Base-by-base conservation (phyloP, 2,113 vertebrate species). In the Gopherus flavomarginatus region DNA sequence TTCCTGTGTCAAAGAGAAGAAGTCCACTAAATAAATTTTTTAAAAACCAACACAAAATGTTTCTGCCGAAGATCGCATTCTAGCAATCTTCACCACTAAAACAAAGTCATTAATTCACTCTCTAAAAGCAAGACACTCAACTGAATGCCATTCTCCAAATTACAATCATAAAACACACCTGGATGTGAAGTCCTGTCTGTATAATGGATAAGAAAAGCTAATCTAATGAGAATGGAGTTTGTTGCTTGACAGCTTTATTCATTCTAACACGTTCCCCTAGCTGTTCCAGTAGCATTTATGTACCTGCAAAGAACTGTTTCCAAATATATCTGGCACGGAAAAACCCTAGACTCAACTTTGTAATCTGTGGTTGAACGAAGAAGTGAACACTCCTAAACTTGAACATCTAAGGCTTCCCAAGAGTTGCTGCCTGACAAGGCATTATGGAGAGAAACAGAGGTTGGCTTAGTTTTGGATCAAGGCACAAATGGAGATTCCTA, bases 11-110 rank as follows among this genome's bases (percentile, higher is more conserved):
- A 80, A 80, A 91, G 5, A 59, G 53, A 44, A 77, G 38, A 24
- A 3, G 19, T 6, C 86, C 90, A 14, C 11, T 80, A 38, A 65
- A 50, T 57, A 72, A 86, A 91, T 0, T 57, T 52, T 0, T 11
- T 0, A 26, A 22, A 53, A 53, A 3, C 6, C 2, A 17, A 53
- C 53, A 29, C 11, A 8, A 65, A 65, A 35, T 17, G 31, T 65
- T 65, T 31, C 62, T 8, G 31, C 31, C 14, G 8, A 8, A 57
- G 8, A 21, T 2, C 29, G 8, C 7, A 3, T 47, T 93, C 89
- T 17, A 80, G 69, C 54, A 35, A 12, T 54, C 19, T 4, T 62
- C 12, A 49, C 42, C n/a, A 56, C 50, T 3, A 92, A 75, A 65
- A 81, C 8, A 13, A n/a, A 87, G 10, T 21, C 1, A 8, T 38